Percentiles rank a stretch among this genome's conserved stretches.
Conservation (phyloP, 1,140 invertebrate species). For the Brachionus rubens region DNA sequence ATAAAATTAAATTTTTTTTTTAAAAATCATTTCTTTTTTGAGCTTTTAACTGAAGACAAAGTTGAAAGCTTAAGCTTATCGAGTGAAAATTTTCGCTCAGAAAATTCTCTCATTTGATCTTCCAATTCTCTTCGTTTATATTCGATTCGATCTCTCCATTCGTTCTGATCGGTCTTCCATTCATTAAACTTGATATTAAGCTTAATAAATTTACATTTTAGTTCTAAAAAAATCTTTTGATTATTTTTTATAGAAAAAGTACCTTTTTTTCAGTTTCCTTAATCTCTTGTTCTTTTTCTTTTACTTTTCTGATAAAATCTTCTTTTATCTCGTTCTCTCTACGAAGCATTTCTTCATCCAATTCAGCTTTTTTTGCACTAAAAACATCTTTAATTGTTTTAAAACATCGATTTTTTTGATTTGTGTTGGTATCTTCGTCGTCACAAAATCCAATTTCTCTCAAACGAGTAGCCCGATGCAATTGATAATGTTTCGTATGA, state of each 20-base stretch:
- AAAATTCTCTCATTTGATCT: slow-evolving; percentile 40
- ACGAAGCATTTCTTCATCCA: slow-evolving; percentile 77
- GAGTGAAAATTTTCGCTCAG: slow-evolving; percentile 21
- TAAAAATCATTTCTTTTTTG: slow-evolving; percentile 40
- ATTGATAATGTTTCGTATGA: slow-evolving; percentile 88
- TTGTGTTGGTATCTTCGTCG: background rate
- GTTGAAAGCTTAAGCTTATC: slow-evolving; percentile 40
- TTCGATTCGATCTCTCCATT: slow-evolving; percentile 39
- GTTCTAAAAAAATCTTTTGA: background rate
- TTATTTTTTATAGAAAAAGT: background rate
- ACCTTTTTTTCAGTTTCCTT: slow-evolving; percentile 90
- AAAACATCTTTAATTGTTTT: slow-evolving; percentile 73
- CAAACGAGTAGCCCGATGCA: slow-evolving; percentile 77
- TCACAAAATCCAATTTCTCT: slow-evolving; percentile 65
- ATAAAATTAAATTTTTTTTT: background rate
- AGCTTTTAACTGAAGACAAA: slow-evolving; percentile 4
- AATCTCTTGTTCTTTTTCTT: slow-evolving; percentile 91
- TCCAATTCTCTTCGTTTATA: slow-evolving; percentile 19
- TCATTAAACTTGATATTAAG: slow-evolving; percentile 11
- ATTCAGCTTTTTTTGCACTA: slow-evolving; percentile 79
- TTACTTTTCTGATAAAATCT: slow-evolving; percentile 91
- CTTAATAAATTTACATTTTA: background rate
- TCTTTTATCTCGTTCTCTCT: slow-evolving; percentile 96
- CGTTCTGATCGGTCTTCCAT: slow-evolving; percentile 32
- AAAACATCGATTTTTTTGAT: slow-evolving; percentile 70